A percentile compares a stretch with the other conserved stretches of the same genome.
Evolutionary conservation across 2,797 vertebrate species (phyloP).

Genomic region (Orientallactaga sibirica): DNA sequence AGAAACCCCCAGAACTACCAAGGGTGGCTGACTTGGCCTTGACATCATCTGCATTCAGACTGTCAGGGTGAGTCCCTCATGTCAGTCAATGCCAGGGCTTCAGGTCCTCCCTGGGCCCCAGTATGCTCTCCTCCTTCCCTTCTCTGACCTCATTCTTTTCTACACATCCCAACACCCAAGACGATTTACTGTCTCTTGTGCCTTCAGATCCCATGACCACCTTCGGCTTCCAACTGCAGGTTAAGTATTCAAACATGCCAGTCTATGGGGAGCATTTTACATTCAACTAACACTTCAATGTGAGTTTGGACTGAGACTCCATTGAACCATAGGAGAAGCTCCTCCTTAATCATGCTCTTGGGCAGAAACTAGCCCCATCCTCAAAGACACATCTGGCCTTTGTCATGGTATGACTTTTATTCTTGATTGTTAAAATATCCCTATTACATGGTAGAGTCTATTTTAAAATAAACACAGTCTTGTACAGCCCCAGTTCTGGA

Average conservation of each 20-base stretch:
- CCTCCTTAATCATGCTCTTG: rapidly evolving
- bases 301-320: too few species aligned
- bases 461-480: slow-evolving; percentile 15
- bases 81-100: background rate
- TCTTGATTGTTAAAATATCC: background rate
- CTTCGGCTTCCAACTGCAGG: background rate
- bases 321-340: rapidly evolving
- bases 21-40: background rate
- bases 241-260: too few species aligned
- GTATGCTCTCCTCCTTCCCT: too few species aligned
- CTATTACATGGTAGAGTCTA: background rate
- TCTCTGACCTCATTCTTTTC: background rate
- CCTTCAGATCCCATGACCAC: too few species aligned
- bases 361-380: background rate
- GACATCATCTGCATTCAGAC: too few species aligned
- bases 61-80: background rate
- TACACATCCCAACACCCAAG: background rate
- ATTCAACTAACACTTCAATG: background rate
- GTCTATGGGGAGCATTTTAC: too few species aligned
- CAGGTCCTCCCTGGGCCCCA: background rate
- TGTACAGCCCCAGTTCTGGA: background rate
- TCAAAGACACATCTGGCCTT: rapidly evolving
- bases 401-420: background rate
- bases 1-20: background rate
- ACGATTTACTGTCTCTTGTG: too few species aligned